Evolutionary conservation across 2,888 invertebrate species (phyloP), one percentile per base, ranked within the genome.

Genomic region (Formica aserva): DNA sequence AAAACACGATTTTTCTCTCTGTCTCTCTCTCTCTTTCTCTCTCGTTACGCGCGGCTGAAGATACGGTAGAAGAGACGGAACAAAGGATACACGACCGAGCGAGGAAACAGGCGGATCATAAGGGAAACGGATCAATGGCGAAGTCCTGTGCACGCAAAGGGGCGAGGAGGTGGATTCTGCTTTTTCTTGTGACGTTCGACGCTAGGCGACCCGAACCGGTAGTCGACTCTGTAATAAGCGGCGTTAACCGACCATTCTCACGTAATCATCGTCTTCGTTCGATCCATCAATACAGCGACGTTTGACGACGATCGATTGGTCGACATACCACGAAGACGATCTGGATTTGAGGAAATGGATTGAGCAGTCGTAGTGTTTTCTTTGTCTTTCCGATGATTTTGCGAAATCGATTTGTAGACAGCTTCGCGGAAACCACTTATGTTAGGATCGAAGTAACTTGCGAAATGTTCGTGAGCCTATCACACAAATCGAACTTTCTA

Each of bases 21-120:
- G 91, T 91, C 88, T 48, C 5, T 48, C 90, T 91, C 88, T 92
- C 89, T 92, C 91, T 91, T 87, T 92, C 90, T 92, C 22, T 22
- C 22, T 22, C 91, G 92, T 92, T 91, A 92, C 92, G 92, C 91
- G 89, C 86, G 88, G 90, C 89, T 92, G 89, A 87, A 83, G 88
- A 87, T 72, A 13, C 26, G 67, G 86, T 52, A 83, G 67, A 45
- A 38, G 57, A 67, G 41, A 65, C 48, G 29, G 60, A 67, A 82
- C 71, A 60, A 78, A 85, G 62, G 41, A 69, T 38, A 32, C 45
- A 18, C 48, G 69, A 32, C 26, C 65, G 35, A 84, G 63, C 26
- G 57, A 76, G 22, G 41, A 69, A 63, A 22, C 48, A 48, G 41
- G 57, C 55, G 29, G 15, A 22, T 22, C 38, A 8, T 57, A 67